Evolutionary conservation across 2,113 vertebrate species (phyloP).

Genomic region (Symphodus melops): DNA sequence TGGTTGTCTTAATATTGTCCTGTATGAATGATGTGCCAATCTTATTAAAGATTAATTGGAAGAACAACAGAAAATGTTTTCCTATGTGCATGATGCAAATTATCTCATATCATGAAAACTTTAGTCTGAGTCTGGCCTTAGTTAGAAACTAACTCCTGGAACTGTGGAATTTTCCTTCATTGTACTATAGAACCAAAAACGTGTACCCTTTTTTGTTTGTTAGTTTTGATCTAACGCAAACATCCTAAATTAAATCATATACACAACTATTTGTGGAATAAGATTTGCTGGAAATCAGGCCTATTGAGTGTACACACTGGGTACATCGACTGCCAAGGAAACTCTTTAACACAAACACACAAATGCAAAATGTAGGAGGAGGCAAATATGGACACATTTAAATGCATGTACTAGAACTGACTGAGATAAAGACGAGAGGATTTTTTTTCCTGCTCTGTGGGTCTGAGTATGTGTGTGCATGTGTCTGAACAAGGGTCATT

Average conservation of each 20-base stretch:
- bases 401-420: not conserved
- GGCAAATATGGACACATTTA: not conserved
- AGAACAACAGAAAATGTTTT: not conserved
- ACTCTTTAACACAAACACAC: conserved; percentile 8
- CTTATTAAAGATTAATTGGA: too few species aligned
- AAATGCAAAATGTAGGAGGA: not conserved
- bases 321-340: conserved; percentile 10
- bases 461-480: conserved; percentile 28
- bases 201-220: too few species aligned
- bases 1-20: too few species aligned
- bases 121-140: not conserved
- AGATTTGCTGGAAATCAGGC: conserved; percentile 9
- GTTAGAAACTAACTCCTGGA: not conserved
- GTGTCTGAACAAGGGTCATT: conserved; percentile 55
- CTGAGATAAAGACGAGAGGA: not conserved
- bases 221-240: conserved; percentile 50
- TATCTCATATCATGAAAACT: not conserved
- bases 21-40: too few species aligned
- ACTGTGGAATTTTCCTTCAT: not conserved
- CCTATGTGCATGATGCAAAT: not conserved
- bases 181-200: not conserved
- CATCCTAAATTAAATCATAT: conserved; percentile 48
- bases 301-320: conserved; percentile 29
- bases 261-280: conserved; percentile 36
- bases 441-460: conserved; percentile 1